Base-by-base conservation (phyloP, 2,797 vertebrate species). In the Champsocephalus esox region DNA sequence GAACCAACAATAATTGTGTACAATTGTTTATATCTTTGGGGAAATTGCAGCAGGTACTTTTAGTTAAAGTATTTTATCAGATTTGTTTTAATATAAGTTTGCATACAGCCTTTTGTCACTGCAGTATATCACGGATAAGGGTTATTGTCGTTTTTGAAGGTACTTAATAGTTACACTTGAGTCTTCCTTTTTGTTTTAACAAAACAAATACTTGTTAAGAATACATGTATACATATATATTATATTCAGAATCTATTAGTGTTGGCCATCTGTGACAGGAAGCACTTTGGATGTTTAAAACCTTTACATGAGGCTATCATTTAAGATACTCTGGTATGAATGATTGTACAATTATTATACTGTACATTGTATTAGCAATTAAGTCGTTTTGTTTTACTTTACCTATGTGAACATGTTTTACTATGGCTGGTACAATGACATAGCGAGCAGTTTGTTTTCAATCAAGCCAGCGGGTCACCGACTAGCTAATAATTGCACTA, bases 241-340 rank as follows among this genome's bases (percentile, higher is more conserved):
- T 72, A 5, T 54, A 28, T 79, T 87, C 76, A 81, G 86, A 91
- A 88, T 90, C 88, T 87, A 61, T 89, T 81, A n/a, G 71, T 66
- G 34, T 66, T 63, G 13, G 21, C 59, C 21, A 66, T 76, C 46
- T 60, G 66, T 64, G 38, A 65, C 19, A 41, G 38, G 44, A 82
- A 77, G 66, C 59, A 71, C 59, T 72, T 82, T 70, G 34, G 2
- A 77, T 77, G 45, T 72, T 60, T 5, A 3, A 24, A 56, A 41
- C 21, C 13, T 64, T 52, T 57, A 61, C 51, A 28, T 45, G 44
- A 51, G 28, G n/a, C 24, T 69, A 2, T 67, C 19, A 51, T 87
- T 65, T 70, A 43, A 63, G 59, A 3, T 21, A 38, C 38, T 55
- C 3, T 56, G n/a, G 10, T 58, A 17, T 34, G 21, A 55, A 24